A percentile compares a stretch with the other conserved stretches of the same genome.
Conservation (phyloP, 2,888 invertebrate genomes). For the Philonicus albiceps region DNA sequence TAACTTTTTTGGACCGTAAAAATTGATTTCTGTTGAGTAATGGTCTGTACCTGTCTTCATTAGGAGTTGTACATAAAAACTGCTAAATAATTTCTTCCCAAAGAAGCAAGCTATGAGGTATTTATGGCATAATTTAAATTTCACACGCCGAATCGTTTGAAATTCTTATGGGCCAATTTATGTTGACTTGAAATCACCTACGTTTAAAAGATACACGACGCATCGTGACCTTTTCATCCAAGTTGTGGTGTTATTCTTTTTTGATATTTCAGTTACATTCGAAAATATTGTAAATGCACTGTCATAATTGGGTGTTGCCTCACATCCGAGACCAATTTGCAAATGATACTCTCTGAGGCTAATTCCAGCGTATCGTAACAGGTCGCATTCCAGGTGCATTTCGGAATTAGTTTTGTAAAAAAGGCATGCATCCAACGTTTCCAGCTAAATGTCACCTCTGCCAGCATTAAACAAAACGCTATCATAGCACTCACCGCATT, state of each 20-base stretch:
- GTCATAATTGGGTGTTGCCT: background rate
- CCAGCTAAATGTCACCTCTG: slow-evolving; percentile 1
- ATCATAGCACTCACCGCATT: background rate
- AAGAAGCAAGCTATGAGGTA: background rate
- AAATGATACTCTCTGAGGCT: background rate
- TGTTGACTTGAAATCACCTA: background rate
- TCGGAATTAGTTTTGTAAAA: background rate
- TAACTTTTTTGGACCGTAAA: background rate
- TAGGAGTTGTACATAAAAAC: background rate
- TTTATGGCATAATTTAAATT: background rate
- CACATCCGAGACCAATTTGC: slow-evolving; percentile 12
- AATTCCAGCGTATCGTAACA: background rate
- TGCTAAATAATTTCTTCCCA: background rate
- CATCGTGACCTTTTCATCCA: background rate
- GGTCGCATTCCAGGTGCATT: slow-evolving; percentile 3
- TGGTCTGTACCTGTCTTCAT: background rate
- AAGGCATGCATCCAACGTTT: background rate
- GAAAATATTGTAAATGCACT: slow-evolving; percentile 4
- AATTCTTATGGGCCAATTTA: background rate
- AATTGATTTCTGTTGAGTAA: background rate
- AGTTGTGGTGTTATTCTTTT: background rate
- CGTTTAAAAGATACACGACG: background rate
- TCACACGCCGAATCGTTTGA: background rate
- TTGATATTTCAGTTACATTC: background rate
- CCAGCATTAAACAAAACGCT: background rate